phyloP scores from a whole-genome alignment of 1,140 invertebrate species.

The Ladona fulva region DNA sequence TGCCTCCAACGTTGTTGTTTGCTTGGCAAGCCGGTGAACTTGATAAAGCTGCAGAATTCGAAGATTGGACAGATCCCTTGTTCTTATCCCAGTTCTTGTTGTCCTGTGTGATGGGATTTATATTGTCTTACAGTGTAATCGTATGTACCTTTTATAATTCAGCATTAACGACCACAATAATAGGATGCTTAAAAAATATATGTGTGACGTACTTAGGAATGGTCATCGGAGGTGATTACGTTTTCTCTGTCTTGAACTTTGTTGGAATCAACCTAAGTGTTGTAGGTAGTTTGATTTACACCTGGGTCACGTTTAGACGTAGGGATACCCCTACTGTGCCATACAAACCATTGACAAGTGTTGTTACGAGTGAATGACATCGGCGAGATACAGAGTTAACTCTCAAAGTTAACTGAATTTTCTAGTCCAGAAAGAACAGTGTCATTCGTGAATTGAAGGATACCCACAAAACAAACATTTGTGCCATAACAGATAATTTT shows the following conservation, averaged over 20 bases:
- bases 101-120: conserved; percentile 94
- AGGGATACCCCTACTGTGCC: neutral
- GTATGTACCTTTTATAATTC: conserved; percentile 95
- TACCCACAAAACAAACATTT: no score
- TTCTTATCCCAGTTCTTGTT: conserved; percentile 79
- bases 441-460: no score
- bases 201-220: conserved; percentile 89
- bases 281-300: conserved; percentile 69
- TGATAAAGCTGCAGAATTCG: conserved; percentile 51
- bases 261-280: conserved; percentile 84
- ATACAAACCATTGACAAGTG: neutral
- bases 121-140: conserved; percentile 90
- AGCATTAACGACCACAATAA: conserved; percentile 95
- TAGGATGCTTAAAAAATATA: conserved; percentile 94
- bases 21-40: conserved; percentile 75
- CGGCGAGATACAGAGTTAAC: neutral
- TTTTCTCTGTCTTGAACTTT: conserved; percentile 89
- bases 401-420: neutral
- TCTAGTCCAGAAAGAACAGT: neutral
- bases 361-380: neutral
- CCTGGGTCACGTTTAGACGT: conserved; percentile 62
- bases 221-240: conserved; percentile 95
- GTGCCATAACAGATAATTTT: no score
- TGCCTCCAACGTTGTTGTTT: conserved; percentile 65
- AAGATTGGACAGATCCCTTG: conserved; percentile 60